Evolutionary conservation across 2,888 invertebrate species (phyloP).

Genomic region (Palloptera scutellata): DNA sequence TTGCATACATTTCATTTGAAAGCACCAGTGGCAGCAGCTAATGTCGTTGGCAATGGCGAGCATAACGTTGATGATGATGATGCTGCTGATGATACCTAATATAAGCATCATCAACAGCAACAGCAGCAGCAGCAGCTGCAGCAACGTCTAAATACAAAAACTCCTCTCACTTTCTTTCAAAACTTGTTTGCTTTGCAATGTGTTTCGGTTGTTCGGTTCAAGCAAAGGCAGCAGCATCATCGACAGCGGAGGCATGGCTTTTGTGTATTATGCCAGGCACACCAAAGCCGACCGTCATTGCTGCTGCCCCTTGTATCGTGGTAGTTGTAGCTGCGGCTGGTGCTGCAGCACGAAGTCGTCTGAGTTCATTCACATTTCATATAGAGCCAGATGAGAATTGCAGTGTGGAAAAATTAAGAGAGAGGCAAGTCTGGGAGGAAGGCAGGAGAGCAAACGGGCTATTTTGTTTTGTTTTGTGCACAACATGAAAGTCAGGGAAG

Average conservation of each 20-base stretch:
- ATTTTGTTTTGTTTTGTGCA: no score
- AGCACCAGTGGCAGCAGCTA: conserved; percentile 16
- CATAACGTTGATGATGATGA: conserved; percentile 24
- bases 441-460: no score
- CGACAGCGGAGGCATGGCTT: background rate
- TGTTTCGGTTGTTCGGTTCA: conserved; percentile 9
- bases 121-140: conserved; percentile 11
- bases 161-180: conserved; percentile 65
- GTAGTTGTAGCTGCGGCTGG: conserved; percentile 22
- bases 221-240: background rate
- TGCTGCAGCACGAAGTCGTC: conserved; percentile 35
- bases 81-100: conserved; percentile 24
- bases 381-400: conserved; percentile 14
- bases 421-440: conserved; percentile 30
- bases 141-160: conserved; percentile 25
- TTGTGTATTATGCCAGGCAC: background rate
- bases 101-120: conserved; percentile 15
- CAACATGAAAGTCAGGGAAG: no score
- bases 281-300: background rate
- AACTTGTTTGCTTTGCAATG: conserved; percentile 45
- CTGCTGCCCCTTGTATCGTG: conserved; percentile 4
- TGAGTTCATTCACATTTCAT: conserved; percentile 54
- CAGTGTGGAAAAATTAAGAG: conserved; percentile 20
- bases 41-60: background rate
- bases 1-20: background rate